Conservation (phyloP, 2,113 vertebrate genomes). For the Nannospalax galili region DNA sequence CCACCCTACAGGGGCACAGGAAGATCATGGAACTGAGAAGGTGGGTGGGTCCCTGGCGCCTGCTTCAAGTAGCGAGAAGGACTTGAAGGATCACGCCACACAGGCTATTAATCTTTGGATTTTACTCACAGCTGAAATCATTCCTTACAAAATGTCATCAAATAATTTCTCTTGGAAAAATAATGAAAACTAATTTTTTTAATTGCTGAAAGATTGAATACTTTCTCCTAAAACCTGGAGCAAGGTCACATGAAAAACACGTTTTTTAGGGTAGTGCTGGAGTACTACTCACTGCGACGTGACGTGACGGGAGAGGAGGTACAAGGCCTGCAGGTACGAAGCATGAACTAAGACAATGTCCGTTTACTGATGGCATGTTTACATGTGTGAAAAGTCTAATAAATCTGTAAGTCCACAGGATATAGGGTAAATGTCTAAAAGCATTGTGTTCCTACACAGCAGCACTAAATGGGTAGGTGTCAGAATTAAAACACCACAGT, state of each 20-base stretch:
- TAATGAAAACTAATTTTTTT: background rate
- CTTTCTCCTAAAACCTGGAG: background rate
- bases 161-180: too few relatives aligned
- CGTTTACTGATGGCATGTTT: background rate
- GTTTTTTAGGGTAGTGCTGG: too few relatives aligned
- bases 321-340: background rate
- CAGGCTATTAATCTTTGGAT: background rate
- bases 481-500: background rate
- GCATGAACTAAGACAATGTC: background rate
- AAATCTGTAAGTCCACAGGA: background rate
- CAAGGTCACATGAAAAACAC: too few relatives aligned
- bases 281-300: background rate
- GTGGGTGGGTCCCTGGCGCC: too few relatives aligned
- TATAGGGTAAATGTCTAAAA: background rate
- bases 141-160: background rate
- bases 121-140: background rate
- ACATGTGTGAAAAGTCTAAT: background rate
- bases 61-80: too few relatives aligned
- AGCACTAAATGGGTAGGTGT: background rate
- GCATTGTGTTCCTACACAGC: background rate
- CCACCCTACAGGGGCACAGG: too few relatives aligned
- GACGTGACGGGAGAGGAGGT: background rate
- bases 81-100: rapidly evolving
- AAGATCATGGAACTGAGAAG: background rate
- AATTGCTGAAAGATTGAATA: too few relatives aligned